Conservation (phyloP, 2,797 vertebrate genomes). For the Karalla daura region DNA sequence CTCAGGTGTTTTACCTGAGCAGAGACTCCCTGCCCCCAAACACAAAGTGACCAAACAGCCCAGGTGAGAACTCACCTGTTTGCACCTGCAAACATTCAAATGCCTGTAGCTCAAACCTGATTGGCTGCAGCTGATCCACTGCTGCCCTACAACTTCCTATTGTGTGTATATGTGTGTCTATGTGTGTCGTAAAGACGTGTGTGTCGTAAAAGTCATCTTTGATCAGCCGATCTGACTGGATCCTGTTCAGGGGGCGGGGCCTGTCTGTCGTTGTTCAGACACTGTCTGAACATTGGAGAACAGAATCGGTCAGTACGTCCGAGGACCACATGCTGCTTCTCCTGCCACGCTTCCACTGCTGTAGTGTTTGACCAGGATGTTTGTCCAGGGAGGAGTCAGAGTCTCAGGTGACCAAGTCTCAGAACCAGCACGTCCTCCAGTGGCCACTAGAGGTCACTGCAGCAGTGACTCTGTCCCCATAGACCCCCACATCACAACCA, state of each 20-base stretch:
- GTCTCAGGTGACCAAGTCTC: neutral
- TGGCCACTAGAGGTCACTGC: neutral
- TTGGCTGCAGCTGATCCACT: neutral
- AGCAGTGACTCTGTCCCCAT: too few species aligned
- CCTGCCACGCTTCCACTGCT: neutral
- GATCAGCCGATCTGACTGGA: too few species aligned
- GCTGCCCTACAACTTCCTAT: neutral
- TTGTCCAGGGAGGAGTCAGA: neutral
- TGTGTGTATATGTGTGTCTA: too few species aligned
- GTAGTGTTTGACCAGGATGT: neutral
- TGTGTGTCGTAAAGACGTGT: too few species aligned
- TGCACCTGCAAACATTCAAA: neutral
- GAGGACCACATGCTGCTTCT: too few species aligned
- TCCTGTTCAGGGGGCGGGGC: too few species aligned
- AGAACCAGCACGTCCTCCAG: neutral
- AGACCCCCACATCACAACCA: too few species aligned
- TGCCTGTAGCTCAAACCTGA: neutral
- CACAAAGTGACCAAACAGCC: constrained; percentile 48
- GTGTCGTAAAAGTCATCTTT: too few species aligned
- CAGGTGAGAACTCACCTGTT: constrained; percentile 41
- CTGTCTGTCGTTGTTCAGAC: too few species aligned
- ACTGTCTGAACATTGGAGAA: too few species aligned
- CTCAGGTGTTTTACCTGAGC: constrained; percentile 31
- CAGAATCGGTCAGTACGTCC: too few species aligned
- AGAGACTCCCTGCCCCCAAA: constrained; percentile 6